Conservation (phyloP, 35 echinoderm and acorn worm species). For the Anneissia japonica region DNA sequence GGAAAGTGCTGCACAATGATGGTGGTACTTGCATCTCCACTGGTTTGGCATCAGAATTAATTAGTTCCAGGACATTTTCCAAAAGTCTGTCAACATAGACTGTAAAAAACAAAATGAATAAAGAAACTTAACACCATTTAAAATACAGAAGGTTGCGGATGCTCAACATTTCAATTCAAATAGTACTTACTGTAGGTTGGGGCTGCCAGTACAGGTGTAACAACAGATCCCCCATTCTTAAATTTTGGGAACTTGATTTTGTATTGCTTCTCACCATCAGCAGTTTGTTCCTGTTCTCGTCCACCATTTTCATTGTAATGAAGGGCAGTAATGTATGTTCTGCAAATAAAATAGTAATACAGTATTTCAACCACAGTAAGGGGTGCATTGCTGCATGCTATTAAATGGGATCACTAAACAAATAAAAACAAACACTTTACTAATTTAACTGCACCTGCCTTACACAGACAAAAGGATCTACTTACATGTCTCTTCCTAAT, state of each 20-base stretch:
- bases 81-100: no score
- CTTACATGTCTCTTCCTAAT: no score
- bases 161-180: not conserved
- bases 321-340: not conserved
- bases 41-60: no score
- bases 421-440: no score
- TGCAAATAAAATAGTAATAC: not conserved
- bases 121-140: not conserved
- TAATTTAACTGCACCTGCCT: no score
- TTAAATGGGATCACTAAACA: no score
- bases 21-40: not conserved
- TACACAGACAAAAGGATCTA: no score
- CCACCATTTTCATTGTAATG: slow-evolving; percentile 1
- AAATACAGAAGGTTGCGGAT: not conserved
- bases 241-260: not conserved
- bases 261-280: not conserved
- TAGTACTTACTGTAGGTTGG: not conserved
- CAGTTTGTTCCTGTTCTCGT: not conserved
- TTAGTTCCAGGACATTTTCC: no score
- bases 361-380: no score
- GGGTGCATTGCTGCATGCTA: no score
- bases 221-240: not conserved
- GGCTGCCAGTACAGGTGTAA: not conserved
- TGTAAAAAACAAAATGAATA: no score
- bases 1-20: not conserved